These are phyloP conservation scores for Lithophane socia DNA, from an alignment of 2,888 invertebrate genomes.

Conservation along the genomic window DNA sequence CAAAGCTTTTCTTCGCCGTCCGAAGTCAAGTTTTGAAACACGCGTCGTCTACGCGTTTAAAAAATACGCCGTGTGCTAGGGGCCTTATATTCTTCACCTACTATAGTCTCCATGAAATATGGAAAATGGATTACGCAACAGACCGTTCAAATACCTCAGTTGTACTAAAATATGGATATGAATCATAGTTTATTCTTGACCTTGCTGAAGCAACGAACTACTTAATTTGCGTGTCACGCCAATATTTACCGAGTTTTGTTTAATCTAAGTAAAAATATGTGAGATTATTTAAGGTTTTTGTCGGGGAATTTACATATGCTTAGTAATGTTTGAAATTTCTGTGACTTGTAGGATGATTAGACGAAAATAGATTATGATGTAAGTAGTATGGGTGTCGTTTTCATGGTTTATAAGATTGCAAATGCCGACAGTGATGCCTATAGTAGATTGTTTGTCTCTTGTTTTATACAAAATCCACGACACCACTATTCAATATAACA, in stretches of 20 bases:
- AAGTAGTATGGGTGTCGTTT: no score
- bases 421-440: neutral
- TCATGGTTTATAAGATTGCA: neutral
- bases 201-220: constrained; percentile 44
- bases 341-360: neutral
- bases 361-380: neutral
- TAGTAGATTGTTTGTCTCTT: neutral
- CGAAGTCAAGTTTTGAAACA: no score
- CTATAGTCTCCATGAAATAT: neutral
- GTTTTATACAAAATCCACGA: neutral
- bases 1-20: no score
- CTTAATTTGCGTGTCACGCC: constrained; percentile 55
- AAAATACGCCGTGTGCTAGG: no score
- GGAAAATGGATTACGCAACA: constrained; percentile 28
- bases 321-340: constrained; percentile 13
- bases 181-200: constrained; percentile 55
- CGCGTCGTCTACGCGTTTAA: no score
- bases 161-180: constrained; percentile 40
- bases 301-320: constrained; percentile 23
- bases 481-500: neutral
- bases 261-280: constrained; percentile 49
- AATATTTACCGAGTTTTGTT: constrained; percentile 54
- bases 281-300: neutral
- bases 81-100: no score
- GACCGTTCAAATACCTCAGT: constrained; percentile 28